These are phyloP conservation scores for Callopanchax toddi DNA, from an alignment of 2,113 vertebrate species.

Conservation along the genomic window DNA sequence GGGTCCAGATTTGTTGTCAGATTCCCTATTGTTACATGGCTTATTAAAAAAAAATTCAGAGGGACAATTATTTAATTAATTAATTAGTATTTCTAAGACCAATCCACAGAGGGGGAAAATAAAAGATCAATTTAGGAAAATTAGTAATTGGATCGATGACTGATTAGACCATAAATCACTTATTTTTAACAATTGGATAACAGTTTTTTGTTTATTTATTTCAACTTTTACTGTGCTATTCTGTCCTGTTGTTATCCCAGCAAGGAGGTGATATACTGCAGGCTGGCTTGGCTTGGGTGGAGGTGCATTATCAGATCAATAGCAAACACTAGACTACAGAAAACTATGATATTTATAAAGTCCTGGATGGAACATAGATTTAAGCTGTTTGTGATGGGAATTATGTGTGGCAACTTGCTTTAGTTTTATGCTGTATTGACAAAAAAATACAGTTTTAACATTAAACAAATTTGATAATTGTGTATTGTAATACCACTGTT, in stretches of 20 bases:
- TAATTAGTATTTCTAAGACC: no score
- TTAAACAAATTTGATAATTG: background rate
- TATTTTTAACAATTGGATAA: background rate
- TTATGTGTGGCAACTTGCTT: background rate
- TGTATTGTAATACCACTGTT: background rate
- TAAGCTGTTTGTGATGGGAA: background rate
- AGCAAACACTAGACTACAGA: conserved; percentile 2
- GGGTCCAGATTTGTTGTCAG: background rate
- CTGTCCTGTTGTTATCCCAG: conserved; percentile 32
- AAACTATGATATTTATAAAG: background rate
- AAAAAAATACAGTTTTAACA: background rate
- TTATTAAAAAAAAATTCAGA: background rate
- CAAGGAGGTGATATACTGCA: conserved; percentile 25
- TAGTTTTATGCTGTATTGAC: conserved; percentile 2
- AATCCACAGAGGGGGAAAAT: no score
- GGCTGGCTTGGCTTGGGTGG: conserved; percentile 63
- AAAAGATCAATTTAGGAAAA: background rate
- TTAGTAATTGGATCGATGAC: background rate
- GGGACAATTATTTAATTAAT: no score
- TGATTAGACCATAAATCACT: background rate
- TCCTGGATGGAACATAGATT: background rate
- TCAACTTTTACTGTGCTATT: conserved; percentile 3
- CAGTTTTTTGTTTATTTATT: background rate
- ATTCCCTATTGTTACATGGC: background rate
- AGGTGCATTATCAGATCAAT: conserved; percentile 59